Base-by-base conservation (phyloP, 1,140 invertebrate genomes). In the Scaptomyza montana region DNA sequence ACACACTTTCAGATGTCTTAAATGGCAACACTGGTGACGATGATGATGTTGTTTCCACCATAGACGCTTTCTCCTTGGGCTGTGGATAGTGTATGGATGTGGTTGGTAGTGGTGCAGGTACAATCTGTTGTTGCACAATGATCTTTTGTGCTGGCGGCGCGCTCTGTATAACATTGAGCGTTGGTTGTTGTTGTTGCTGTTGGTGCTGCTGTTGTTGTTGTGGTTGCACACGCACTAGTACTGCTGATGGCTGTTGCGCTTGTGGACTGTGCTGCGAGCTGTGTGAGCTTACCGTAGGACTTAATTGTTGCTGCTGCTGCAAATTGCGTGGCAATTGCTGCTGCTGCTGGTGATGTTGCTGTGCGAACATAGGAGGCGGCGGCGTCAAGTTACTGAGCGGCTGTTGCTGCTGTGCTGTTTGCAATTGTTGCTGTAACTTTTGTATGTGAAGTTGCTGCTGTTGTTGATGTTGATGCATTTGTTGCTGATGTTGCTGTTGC, bases 91-190 rank as follows among this genome's bases (percentile, higher is more conserved):
- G 73, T 5, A 79, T 70, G n/a, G 69, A 43, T 51, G 47, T 56
- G 16, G 63, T 21, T 54, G 70, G 61, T 33, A 33, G 30, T 41
- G 86, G 79, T 2, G 80, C 62, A 25, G 75, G 51, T 6, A 86
- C 80, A 62, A 87, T 82, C 25, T 91, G 89, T 55, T 91, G 89
- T 9, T 89, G 89, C 1, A 89, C 89, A 50, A 90, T 85, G 25
- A 90, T 60, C 43, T 81, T 81, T 21, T 64, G 78, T 39, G 78
- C 60, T 53, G 64, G 47, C 13, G 74, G 75, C 1, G 86, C 56
- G 56, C 66, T 84, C 36, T 87, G 89, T 54, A 91, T 87, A 9
- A 91, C 85, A 74, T 91, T 90, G 8, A 81, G 82, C n/a, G 57
- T 53, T 28, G 65, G 66, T 39, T 59, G 77, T 12, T 64, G 70